Evolutionary conservation across 1,140 invertebrate species (phyloP).

Genomic region (Macrocentrus cingulum): DNA sequence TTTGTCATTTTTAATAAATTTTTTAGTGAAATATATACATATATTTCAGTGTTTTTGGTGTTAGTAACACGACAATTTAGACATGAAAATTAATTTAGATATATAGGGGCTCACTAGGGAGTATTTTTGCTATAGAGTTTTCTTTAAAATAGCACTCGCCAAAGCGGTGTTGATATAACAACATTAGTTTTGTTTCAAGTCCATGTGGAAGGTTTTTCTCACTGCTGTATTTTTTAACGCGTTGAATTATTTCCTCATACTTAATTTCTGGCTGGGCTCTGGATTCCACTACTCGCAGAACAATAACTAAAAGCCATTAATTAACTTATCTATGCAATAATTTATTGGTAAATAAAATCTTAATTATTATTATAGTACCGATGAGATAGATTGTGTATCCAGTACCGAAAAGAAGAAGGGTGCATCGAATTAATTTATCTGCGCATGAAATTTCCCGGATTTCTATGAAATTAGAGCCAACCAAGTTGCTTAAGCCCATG

Average conservation of each 20-base stretch:
- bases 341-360: conserved; percentile 1
- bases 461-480: conserved; percentile 38
- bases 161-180: conserved; percentile 44
- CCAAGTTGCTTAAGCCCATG: conserved; percentile 40
- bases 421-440: conserved; percentile 37
- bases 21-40: not conserved
- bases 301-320: conserved; percentile 32
- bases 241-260: conserved; percentile 40
- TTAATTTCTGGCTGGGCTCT: conserved; percentile 39
- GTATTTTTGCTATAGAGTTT: conserved; percentile 35
- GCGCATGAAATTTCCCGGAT: conserved; percentile 26
- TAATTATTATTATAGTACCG: too few species aligned
- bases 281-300: conserved; percentile 38
- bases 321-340: too few species aligned
- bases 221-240: conserved; percentile 39
- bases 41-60: too few species aligned
- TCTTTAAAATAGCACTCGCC: conserved; percentile 46
- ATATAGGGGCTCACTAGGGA: conserved; percentile 36
- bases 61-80: too few species aligned
- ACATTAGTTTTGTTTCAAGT: conserved; percentile 36
- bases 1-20: not conserved
- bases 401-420: conserved; percentile 38
- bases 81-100: not conserved
- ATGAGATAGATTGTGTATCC: conserved; percentile 40
- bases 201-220: conserved; percentile 36